These are phyloP conservation scores for Netelia virgata DNA, from an alignment of 2,888 invertebrate species.

Conservation along the genomic window DNA sequence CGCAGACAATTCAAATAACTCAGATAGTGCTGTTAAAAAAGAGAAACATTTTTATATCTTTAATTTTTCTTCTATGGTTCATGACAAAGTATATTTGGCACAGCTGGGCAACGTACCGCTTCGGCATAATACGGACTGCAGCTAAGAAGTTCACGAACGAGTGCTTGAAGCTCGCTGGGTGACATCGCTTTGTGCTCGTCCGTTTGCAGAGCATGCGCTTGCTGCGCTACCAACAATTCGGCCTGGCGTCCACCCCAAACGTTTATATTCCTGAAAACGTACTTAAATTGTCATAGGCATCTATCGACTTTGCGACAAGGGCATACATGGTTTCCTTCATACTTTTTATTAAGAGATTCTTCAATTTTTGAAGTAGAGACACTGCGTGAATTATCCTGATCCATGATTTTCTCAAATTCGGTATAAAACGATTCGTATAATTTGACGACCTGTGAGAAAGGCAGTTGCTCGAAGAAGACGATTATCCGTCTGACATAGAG, in stretches of 20 bases:
- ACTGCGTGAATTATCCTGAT: constrained; percentile 5
- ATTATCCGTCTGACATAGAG: constrained; percentile 93
- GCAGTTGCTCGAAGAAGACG: constrained; percentile 92
- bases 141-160: constrained; percentile 90
- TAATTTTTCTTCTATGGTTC: not conserved
- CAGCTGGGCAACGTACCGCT: constrained; percentile 88
- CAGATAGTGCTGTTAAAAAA: constrained; percentile 90
- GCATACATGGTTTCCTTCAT: not conserved
- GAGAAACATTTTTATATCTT: constrained; percentile 48
- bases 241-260: constrained; percentile 96
- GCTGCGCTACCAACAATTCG: constrained; percentile 94
- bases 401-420: constrained; percentile 85
- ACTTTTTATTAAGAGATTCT: constrained; percentile 63
- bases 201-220: constrained; percentile 92
- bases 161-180: constrained; percentile 91
- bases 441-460: constrained; percentile 93
- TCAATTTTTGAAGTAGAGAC: constrained; percentile 39
- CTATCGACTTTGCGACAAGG: not conserved
- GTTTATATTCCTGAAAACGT: constrained; percentile 85
- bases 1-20: constrained; percentile 96
- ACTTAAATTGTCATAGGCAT: not conserved
- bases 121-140: constrained; percentile 93
- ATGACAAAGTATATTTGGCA: constrained; percentile 1
- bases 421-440: constrained; percentile 90
- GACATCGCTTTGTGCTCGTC: constrained; percentile 93